These are phyloP conservation scores for Andrena fulva DNA, from an alignment of 2,888 invertebrate genomes.

Conservation along the genomic window DNA sequence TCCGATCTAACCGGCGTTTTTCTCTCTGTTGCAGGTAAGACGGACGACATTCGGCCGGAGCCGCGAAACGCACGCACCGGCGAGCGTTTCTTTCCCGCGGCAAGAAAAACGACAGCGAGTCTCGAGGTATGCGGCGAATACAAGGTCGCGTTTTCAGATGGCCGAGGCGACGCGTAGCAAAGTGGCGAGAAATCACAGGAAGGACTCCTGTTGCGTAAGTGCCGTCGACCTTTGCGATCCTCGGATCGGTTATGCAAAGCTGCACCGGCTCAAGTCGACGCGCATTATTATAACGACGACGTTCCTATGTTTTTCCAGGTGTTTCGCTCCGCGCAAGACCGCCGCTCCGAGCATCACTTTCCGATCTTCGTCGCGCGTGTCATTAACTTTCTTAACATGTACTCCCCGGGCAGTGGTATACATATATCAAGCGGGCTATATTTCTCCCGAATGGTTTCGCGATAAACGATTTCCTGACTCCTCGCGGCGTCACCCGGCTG, in stretches of 20 bases:
- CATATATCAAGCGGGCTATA: neutral
- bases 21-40: conserved; percentile 79
- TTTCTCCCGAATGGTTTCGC: conserved; percentile 28
- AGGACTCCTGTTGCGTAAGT: conserved; percentile 38
- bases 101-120: neutral
- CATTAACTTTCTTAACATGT: neutral
- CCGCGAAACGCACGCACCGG: conserved; percentile 9
- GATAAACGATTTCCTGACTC: conserved; percentile 16
- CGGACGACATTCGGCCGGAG: conserved; percentile 17
- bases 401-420: neutral
- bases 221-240: conserved; percentile 49
- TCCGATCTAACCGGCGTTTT: conserved; percentile 74
- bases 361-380: neutral
- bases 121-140: neutral
- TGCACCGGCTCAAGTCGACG: neutral
- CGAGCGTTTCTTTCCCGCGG: neutral
- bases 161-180: neutral
- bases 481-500: neutral
- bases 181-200: conserved; percentile 7
- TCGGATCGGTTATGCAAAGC: neutral
- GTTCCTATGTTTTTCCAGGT: too few relatives aligned
- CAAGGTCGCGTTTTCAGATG: neutral
- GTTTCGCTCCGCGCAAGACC: neutral
- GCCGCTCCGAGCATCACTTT: neutral
- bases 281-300: too few relatives aligned